phyloP scores from a whole-genome alignment of 2,797 vertebrate species.

The Denticeps clupeoides region DNA sequence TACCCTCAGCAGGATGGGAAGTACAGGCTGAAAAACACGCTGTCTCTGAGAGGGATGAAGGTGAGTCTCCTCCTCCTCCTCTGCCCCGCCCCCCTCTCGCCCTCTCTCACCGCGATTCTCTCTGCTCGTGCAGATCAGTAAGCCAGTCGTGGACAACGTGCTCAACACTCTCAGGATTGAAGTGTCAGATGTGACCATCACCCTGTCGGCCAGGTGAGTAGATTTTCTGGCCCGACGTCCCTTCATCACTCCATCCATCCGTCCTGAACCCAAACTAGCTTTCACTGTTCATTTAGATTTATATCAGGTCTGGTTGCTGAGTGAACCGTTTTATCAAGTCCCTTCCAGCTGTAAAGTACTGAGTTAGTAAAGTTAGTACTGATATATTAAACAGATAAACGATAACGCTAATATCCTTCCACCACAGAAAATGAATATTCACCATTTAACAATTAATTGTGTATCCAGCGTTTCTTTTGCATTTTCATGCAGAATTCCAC shows the following conservation, averaged over 20 bases:
- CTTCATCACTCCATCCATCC: no score
- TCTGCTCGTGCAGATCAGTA: conserved; percentile 69
- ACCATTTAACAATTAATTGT: no score
- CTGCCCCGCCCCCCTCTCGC: background rate
- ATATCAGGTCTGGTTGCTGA: no score
- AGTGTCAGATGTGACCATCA: conserved; percentile 75
- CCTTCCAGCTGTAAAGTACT: no score
- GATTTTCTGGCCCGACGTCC: background rate
- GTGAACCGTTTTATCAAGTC: no score
- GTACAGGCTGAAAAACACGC: conserved; percentile 82
- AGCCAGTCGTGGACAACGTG: conserved; percentile 72
- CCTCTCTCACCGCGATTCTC: background rate
- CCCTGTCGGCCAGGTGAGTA: conserved; percentile 80
- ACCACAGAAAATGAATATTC: no score
- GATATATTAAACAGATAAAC: no score
- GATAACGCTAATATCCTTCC: no score
- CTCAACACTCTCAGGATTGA: conserved; percentile 82
- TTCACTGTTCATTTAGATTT: background rate
- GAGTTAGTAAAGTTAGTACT: no score
- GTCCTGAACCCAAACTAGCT: background rate
- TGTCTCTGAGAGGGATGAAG: conserved; percentile 82
- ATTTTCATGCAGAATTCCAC: no score
- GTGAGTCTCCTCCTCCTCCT: conserved; percentile 41
- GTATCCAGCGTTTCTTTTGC: no score
- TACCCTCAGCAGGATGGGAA: conserved; percentile 94